phyloP scores from a whole-genome alignment of 2,113 vertebrate genomes.

The Octodon degus region DNA sequence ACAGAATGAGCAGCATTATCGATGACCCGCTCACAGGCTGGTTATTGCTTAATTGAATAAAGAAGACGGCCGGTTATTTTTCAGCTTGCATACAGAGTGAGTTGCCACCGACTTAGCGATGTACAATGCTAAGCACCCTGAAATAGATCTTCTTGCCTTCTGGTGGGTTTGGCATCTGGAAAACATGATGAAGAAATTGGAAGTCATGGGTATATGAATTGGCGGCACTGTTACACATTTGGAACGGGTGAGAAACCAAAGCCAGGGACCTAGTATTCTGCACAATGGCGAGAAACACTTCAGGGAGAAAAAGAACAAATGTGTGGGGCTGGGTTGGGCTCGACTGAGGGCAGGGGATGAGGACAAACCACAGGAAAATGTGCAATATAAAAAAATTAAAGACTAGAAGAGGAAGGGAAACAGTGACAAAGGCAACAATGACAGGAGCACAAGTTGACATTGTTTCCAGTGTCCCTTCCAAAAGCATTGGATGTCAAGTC shows the following conservation, averaged over 20 bases:
- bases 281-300: neutral
- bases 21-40: neutral
- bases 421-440: neutral
- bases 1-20: neutral
- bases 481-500: neutral
- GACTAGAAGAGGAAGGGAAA: neutral
- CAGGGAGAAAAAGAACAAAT: neutral
- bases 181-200: conserved; percentile 14
- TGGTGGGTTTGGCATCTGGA: conserved; percentile 3
- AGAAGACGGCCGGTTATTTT: neutral
- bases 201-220: neutral
- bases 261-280: neutral
- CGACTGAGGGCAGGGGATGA: neutral
- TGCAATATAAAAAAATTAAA: neutral
- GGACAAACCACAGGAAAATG: neutral
- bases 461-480: neutral
- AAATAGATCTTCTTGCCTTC: neutral
- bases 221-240: neutral
- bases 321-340: neutral
- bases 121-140: neutral
- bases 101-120: neutral
- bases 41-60: neutral
- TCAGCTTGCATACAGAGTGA: neutral
- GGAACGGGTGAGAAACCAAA: neutral
- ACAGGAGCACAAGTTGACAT: neutral